A percentile compares a stretch with the other conserved stretches of the same genome.
Evolutionary conservation across 2,797 vertebrate species (phyloP).

Genomic region (Synaphobranchus kaupii): DNA sequence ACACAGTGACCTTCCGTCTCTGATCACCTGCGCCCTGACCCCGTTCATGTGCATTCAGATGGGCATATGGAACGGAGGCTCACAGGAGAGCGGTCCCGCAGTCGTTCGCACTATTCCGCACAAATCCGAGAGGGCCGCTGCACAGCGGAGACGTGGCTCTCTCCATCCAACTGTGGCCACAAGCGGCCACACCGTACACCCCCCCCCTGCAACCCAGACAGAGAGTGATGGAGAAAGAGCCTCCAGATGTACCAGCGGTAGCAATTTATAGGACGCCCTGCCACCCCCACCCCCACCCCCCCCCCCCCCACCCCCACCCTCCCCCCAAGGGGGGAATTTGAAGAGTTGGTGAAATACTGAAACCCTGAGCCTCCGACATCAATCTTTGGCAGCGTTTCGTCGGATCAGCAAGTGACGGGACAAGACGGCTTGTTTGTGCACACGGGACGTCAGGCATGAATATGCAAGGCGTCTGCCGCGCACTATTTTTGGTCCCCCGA

Average conservation of each 20-base stretch:
- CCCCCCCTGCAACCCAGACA: conserved; percentile 53
- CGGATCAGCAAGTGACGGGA: conserved; percentile 54
- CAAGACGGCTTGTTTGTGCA: conserved; percentile 64
- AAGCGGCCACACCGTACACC: background rate
- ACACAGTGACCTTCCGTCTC: conserved; percentile 63
- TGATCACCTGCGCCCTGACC: conserved; percentile 50
- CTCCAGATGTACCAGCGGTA: conserved; percentile 72
- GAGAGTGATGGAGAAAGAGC: conserved; percentile 74
- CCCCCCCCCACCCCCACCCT: too few relatives aligned
- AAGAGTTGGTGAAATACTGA: conserved; percentile 69
- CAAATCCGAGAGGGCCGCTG: conserved; percentile 25
- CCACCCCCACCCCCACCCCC: too few relatives aligned
- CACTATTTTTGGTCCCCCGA: conserved; percentile 51
- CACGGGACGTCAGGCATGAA: conserved; percentile 59
- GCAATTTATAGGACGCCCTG: conserved; percentile 77
- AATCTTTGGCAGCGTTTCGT: conserved; percentile 66
- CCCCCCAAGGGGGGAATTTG: conserved; percentile 70
- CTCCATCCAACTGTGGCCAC: background rate
- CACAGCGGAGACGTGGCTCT: conserved; percentile 43
- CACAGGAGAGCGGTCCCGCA: conserved; percentile 3
- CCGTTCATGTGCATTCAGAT: conserved; percentile 32
- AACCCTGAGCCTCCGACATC: conserved; percentile 65
- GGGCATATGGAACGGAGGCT: conserved; percentile 48
- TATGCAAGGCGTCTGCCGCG: conserved; percentile 44
- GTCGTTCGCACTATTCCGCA: conserved; percentile 35